These are phyloP conservation scores for Notarius lentiginosus DNA, from an alignment of 2,113 vertebrate genomes.

Conservation along the genomic window DNA sequence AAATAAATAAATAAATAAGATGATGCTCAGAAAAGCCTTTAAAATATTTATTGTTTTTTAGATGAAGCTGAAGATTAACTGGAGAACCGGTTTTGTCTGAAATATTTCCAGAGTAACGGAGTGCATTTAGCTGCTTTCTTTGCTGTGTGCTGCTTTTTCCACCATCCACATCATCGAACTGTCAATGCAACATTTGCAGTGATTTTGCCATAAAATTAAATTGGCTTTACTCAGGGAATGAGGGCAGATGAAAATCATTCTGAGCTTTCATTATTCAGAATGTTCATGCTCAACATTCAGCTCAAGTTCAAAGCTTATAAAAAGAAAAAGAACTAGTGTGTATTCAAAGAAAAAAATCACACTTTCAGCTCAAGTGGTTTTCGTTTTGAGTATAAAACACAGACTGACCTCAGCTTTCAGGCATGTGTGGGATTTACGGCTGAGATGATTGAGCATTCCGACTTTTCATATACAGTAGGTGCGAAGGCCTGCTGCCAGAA, in stretches of 20 bases:
- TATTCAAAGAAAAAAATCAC: neutral
- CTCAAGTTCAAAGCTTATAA: neutral
- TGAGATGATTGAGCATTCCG: neutral
- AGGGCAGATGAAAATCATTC: neutral
- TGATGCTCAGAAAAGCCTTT: neutral
- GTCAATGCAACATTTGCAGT: too few relatives aligned
- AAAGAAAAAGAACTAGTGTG: neutral
- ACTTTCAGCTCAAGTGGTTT: slow-evolving; percentile 22
- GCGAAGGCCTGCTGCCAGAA: neutral
- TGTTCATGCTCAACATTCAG: slow-evolving; percentile 18
- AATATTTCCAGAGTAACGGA: neutral
- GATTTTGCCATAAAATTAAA: neutral
- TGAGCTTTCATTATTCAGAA: neutral
- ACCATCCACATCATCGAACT: neutral
- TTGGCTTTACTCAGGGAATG: neutral
- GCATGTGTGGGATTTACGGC: neutral
- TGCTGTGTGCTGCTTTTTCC: neutral
- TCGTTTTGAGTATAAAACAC: slow-evolving; percentile 11
- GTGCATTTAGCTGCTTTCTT: neutral
- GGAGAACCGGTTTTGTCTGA: neutral
- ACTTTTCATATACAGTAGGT: slow-evolving; percentile 7
- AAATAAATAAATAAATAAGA: neutral
- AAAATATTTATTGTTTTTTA: neutral
- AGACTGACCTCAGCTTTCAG: neutral
- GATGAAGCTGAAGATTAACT: neutral